A percentile compares a stretch with the other conserved stretches of the same genome.
phyloP scores from a whole-genome alignment of 2,113 vertebrate species.

The Protobothrops flavoviridis region DNA sequence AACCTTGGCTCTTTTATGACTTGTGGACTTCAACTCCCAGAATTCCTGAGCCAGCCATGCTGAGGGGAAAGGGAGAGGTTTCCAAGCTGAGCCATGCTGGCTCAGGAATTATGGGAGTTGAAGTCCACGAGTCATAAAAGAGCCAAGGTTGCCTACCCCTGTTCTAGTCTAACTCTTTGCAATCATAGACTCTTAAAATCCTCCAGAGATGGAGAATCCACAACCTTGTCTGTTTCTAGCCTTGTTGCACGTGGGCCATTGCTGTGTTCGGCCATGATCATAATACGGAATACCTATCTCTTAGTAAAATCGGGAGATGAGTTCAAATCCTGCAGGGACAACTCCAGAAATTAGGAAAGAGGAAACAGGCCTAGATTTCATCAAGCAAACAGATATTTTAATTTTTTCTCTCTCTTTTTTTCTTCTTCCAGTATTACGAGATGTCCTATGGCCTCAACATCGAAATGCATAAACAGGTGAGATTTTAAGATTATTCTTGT shows the following conservation, averaged over 20 bases:
- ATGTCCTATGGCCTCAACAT: conserved; percentile 97
- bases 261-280: not conserved
- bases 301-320: not conserved
- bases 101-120: too few relatives aligned
- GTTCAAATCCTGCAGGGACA: not conserved
- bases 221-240: not conserved
- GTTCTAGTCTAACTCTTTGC: not conserved
- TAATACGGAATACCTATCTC: not conserved
- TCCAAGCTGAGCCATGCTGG: too few relatives aligned
- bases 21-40: too few relatives aligned
- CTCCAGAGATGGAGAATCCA: not conserved
- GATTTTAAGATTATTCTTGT: not conserved
- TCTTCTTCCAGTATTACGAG: conserved; percentile 86
- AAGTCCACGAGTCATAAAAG: too few relatives aligned
- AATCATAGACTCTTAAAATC: not conserved
- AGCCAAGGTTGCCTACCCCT: too few relatives aligned
- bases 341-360: not conserved
- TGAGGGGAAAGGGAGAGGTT: too few relatives aligned
- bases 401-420: not conserved
- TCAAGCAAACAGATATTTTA: not conserved
- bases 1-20: too few relatives aligned
- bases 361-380: not conserved
- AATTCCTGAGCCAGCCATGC: too few relatives aligned
- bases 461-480: conserved; percentile 98
- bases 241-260: not conserved